Percentiles rank a stretch among this genome's conserved stretches.
Conservation (phyloP, 2,888 invertebrate species). For the Eilema sororculum region DNA sequence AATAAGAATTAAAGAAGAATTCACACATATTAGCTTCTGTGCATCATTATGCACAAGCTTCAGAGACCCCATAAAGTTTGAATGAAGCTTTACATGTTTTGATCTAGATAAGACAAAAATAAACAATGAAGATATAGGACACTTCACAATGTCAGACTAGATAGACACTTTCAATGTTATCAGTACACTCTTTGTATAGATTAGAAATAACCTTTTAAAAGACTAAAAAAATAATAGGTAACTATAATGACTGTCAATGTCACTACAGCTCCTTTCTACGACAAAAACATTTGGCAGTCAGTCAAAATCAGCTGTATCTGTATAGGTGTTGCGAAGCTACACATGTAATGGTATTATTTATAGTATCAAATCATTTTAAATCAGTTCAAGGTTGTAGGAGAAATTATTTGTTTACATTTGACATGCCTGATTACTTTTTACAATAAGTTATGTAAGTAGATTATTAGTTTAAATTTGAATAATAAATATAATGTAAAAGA, state of each 20-base stretch:
- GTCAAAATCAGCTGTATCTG: slow-evolving; percentile 50
- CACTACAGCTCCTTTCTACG: slow-evolving; percentile 26
- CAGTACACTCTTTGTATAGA: not conserved
- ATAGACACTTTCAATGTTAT: slow-evolving; percentile 46
- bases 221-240: not conserved
- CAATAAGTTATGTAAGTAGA: not conserved
- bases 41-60: too few species aligned
- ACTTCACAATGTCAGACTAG: slow-evolving; percentile 52
- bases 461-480: not conserved
- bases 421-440: slow-evolving; percentile 4
- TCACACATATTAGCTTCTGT: too few species aligned
- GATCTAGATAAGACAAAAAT: slow-evolving; percentile 16
- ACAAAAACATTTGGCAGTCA: slow-evolving; percentile 52
- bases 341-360: slow-evolving; percentile 44
- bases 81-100: too few species aligned
- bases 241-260: not conserved
- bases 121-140: slow-evolving; percentile 54
- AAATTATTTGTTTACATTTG: slow-evolving; percentile 44
- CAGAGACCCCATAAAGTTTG: too few species aligned
- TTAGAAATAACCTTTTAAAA: not conserved
- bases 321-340: slow-evolving; percentile 36
- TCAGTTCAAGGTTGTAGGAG: slow-evolving; percentile 57
- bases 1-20: not conserved
- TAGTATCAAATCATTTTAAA: slow-evolving; percentile 42
- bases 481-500: too few species aligned